Conservation (phyloP, 2,113 vertebrate species). For the Apodemus sylvaticus region DNA sequence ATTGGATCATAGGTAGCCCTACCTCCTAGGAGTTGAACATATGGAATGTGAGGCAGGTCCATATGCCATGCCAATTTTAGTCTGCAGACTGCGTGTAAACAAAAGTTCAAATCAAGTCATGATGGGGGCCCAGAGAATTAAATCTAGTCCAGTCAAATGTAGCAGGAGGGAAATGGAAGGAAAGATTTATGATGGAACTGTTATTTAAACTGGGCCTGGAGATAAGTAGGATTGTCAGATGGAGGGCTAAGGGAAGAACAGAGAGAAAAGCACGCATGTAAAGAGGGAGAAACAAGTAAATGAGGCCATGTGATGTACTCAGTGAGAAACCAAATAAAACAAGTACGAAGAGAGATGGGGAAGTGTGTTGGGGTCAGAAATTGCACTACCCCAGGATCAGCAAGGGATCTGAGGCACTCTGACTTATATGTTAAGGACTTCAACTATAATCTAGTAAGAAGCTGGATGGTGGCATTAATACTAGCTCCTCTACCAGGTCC, state of each 20-base stretch:
- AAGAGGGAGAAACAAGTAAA: not conserved
- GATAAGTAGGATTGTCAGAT: not conserved
- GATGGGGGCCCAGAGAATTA: not conserved
- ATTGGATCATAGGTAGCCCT: not conserved
- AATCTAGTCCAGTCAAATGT: conserved; percentile 12
- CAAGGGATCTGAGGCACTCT: not conserved
- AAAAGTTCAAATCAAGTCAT: conserved; percentile 15
- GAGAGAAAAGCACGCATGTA: not conserved
- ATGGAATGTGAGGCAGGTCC: not conserved
- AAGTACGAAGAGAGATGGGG: not conserved
- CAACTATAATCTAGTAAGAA: not conserved
- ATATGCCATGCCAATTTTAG: not conserved
- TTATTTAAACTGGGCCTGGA: not conserved
- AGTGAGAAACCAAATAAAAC: not conserved
- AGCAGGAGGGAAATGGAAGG: not conserved
- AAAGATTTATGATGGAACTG: not conserved
- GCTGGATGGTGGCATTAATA: not conserved
- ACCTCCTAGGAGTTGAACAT: conserved; percentile 10
- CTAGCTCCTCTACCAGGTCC: not conserved
- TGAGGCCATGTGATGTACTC: rapidly evolving
- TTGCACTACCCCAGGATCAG: not conserved
- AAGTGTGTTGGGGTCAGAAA: not conserved
- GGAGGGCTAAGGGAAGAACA: not conserved
- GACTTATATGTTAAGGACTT: not conserved
- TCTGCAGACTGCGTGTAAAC: conserved; percentile 5